Evolutionary conservation across 2,888 invertebrate genomes (phyloP), one percentile per base, ranked within the genome.

Genomic region (Tipula lateralis): DNA sequence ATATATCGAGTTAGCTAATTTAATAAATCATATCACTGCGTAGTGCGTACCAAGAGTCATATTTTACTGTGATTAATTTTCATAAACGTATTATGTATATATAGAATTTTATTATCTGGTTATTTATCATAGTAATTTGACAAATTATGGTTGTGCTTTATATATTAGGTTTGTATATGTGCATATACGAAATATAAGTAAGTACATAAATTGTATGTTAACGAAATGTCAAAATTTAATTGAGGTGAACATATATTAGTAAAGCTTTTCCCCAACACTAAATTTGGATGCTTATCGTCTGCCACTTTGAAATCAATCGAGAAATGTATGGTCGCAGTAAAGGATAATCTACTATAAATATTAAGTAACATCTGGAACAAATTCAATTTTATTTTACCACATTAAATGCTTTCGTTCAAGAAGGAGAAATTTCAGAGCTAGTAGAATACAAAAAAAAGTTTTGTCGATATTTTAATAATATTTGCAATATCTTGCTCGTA

Each of bases 101-200:
- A n/a, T 24, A 24, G 24, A 66, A 66, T n/a, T 44, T 44, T 44
- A 44, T 44, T 44, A 44, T 66, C 66, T 66, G 24, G 66, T 66
- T 66, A 66, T 66, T 66, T 66, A 66, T 66, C 66, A 66, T 66
- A 66, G 66, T 66, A 66, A 66, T 66, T 66, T 66, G 66, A 66
- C 66, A 66, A 66, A 66, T 66, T 66, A 24, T 66, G 66, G 66
- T 66, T 66, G 3, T 9, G 66, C 24, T 66, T 66, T 24, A 50
- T 50, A 50, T 50, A 16, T 16, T 50, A 36, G 7, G 24, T 66
- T n/a, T 44, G 44, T 16, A 16, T 44, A 7, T 16, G 16, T 44
- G 24, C 24, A 12, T 24, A 66, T 66, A 24, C 66, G 24, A 9
- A 66, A 66, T 66, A n/a, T n/a, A n/a, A n/a, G n/a, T n/a, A n/a